phyloP scores from a whole-genome alignment of 2,797 vertebrate species.

The Prunella strophiata region DNA sequence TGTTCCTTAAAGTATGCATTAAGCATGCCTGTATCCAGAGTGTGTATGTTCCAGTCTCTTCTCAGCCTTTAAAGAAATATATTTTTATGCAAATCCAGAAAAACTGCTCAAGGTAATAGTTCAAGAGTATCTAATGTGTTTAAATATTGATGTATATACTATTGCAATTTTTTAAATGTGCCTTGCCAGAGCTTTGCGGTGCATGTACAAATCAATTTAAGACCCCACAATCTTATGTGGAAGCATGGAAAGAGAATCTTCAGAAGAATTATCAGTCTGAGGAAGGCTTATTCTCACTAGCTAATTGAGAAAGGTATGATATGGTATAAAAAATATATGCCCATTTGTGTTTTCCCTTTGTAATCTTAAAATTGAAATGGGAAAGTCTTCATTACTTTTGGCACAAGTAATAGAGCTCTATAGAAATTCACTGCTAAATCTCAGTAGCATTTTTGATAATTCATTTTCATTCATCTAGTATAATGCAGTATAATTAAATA shows the following conservation, averaged over 20 bases:
- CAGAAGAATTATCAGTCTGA: neutral
- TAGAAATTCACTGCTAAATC: neutral
- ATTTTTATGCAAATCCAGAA: slow-evolving; percentile 34
- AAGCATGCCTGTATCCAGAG: neutral
- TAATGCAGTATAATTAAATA: neutral
- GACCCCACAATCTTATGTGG: neutral
- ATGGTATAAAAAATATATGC: neutral
- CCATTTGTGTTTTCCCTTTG: neutral
- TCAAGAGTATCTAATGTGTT: slow-evolving; percentile 29
- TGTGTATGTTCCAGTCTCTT: neutral
- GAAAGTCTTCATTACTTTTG: neutral
- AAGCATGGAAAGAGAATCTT: neutral
- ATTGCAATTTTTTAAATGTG: neutral
- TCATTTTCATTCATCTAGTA: neutral
- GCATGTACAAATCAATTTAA: slow-evolving; percentile 19
- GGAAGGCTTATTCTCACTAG: neutral
- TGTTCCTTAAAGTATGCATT: slow-evolving; percentile 12
- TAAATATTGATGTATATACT: slow-evolving; percentile 40
- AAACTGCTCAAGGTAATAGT: slow-evolving; percentile 41
- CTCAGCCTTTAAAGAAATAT: slow-evolving; percentile 1
- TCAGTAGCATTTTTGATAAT: neutral
- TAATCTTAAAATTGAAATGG: neutral
- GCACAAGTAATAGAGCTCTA: neutral
- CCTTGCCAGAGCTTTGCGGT: neutral
- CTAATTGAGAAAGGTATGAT: neutral